Evolutionary conservation across 1,140 invertebrate species (phyloP).

Genomic region (Orchestia grillus): DNA sequence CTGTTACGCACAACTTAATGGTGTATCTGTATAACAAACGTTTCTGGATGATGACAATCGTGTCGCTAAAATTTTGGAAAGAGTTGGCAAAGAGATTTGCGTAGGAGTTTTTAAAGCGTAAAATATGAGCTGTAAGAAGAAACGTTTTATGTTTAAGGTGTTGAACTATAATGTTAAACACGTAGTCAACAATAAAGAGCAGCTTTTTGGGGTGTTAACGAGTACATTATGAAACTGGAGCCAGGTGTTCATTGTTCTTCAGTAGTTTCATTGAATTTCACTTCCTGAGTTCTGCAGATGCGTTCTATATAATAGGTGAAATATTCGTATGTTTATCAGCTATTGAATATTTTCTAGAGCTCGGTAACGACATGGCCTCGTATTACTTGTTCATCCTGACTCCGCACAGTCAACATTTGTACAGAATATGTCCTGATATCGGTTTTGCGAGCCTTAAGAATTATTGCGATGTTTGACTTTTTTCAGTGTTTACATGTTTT

Average conservation of each 20-base stretch:
- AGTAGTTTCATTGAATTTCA: neutral
- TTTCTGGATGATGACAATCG: neutral
- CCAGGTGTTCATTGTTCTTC: neutral
- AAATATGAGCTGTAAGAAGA: neutral
- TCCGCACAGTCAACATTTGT: neutral
- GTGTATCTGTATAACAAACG: conserved; percentile 1
- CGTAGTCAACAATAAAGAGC: neutral
- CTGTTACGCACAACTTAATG: neutral
- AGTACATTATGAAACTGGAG: neutral
- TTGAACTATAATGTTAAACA: neutral
- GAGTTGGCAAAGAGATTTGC: neutral
- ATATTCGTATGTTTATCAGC: neutral
- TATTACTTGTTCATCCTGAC: neutral
- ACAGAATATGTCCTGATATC: neutral
- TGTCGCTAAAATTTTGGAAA: neutral
- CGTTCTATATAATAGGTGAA: neutral
- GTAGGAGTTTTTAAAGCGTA: neutral
- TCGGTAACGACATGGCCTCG: neutral
- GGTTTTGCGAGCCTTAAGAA: neutral
- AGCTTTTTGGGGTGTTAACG: neutral
- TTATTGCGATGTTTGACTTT: neutral
- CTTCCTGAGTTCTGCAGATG: neutral
- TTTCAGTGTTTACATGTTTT: neutral
- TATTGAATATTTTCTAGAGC: neutral
- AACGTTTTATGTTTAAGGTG: conserved; percentile 7